Evolutionary conservation across 1,140 invertebrate species (phyloP).

Genomic region (Scaptomyza hsui): DNA sequence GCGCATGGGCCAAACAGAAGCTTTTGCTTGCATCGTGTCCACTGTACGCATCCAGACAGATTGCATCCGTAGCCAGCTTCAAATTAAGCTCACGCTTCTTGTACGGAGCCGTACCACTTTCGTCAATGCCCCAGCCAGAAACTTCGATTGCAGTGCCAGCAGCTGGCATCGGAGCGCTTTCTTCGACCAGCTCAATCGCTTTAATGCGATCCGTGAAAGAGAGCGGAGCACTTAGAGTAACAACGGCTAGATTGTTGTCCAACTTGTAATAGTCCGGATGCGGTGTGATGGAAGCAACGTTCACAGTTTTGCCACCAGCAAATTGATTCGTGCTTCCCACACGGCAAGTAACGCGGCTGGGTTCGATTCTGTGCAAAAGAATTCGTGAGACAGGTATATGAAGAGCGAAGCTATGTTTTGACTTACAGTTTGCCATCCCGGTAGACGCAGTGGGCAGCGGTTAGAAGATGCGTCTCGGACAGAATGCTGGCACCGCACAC

Average conservation of each 20-base stretch:
- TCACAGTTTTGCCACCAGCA: slow-evolving; percentile 60
- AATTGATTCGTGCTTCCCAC: slow-evolving; percentile 79
- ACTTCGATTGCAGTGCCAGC: slow-evolving; percentile 43
- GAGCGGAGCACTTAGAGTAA: slow-evolving; percentile 58
- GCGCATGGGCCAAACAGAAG: slow-evolving; percentile 66
- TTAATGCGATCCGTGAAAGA: slow-evolving; percentile 45
- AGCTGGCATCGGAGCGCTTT: slow-evolving; percentile 29
- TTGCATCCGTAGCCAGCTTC: slow-evolving; percentile 33
- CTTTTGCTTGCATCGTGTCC: slow-evolving; percentile 28
- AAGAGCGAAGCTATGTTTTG: background rate
- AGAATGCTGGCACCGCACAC: slow-evolving; percentile 68
- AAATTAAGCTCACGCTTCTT: slow-evolving; percentile 57
- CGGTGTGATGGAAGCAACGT: slow-evolving; percentile 21
- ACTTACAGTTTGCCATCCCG: slow-evolving; percentile 63
- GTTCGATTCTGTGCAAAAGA: slow-evolving; percentile 39
- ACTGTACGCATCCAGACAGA: slow-evolving; percentile 62
- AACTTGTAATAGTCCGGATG: slow-evolving; percentile 82
- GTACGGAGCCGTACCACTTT: slow-evolving; percentile 50
- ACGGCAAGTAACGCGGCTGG: slow-evolving; percentile 54
- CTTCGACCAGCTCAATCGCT: slow-evolving; percentile 35
- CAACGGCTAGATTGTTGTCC: slow-evolving; percentile 85
- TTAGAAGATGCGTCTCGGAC: slow-evolving; percentile 46
- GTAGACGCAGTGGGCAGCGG: slow-evolving; percentile 69
- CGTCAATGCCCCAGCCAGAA: slow-evolving; percentile 68
- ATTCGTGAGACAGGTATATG: background rate